phyloP scores from a whole-genome alignment of 2,797 vertebrate genomes.

The Myiotriccus ornatus region DNA sequence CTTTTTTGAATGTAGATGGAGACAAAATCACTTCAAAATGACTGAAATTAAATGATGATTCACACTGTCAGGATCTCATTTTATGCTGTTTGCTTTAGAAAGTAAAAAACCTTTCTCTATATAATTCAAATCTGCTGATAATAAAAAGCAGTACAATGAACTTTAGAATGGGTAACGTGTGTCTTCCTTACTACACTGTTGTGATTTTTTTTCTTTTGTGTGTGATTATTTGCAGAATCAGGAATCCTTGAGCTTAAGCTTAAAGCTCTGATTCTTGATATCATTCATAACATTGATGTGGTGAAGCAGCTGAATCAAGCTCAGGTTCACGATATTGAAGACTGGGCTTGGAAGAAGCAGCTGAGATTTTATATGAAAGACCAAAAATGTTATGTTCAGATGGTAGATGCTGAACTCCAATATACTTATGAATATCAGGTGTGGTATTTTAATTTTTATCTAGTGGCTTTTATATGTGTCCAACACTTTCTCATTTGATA shows the following conservation, averaged over 20 bases:
- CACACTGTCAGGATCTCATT: background rate
- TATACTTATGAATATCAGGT: slow-evolving; percentile 99
- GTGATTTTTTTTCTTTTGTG: background rate
- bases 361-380: slow-evolving; percentile 92
- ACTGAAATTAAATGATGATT: background rate
- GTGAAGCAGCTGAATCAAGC: slow-evolving; percentile 86
- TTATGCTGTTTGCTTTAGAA: background rate
- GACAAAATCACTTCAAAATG: background rate
- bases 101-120: background rate
- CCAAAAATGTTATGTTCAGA: slow-evolving; percentile 84
- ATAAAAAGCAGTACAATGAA: background rate
- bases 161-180: rapidly evolving
- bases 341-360: slow-evolving; percentile 95
- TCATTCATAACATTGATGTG: slow-evolving; percentile 94
- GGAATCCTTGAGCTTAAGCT: slow-evolving; percentile 89
- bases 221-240: slow-evolving; percentile 76
- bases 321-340: slow-evolving; percentile 78
- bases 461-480: background rate
- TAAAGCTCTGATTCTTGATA: slow-evolving; percentile 93
- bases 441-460: background rate
- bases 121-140: background rate
- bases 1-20: background rate
- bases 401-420: slow-evolving; percentile 93
- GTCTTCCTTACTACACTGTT: background rate
- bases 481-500: background rate